Evolutionary conservation across 2,797 vertebrate genomes (phyloP).

Genomic region (Paedocypris micromegethes): DNA sequence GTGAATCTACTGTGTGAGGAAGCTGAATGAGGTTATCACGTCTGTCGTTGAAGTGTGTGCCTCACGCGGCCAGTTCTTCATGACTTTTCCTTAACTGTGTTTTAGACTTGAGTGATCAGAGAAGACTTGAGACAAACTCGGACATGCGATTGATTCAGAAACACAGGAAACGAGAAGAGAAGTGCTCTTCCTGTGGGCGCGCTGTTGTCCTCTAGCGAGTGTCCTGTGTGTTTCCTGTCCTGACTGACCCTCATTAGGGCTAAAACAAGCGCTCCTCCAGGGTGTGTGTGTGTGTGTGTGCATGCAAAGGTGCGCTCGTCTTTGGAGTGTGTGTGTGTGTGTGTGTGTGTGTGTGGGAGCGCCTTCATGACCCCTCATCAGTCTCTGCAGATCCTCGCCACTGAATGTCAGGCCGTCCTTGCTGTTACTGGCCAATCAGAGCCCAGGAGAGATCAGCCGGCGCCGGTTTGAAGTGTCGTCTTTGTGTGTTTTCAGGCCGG

Average conservation of each 20-base stretch:
- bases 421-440: constrained; percentile 12
- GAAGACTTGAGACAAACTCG: background rate
- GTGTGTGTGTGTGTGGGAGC: constrained; percentile 35
- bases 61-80: no score
- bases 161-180: background rate
- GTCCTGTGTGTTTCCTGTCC: constrained; percentile 43
- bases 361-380: constrained; percentile 45
- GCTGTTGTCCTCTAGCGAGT: constrained; percentile 35
- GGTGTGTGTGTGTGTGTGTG: constrained; percentile 27
- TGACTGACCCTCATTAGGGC: constrained; percentile 47
- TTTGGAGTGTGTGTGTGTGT: constrained; percentile 20
- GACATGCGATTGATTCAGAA: background rate
- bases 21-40: no score
- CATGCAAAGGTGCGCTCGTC: constrained; percentile 22
- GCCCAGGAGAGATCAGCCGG: constrained; percentile 12
- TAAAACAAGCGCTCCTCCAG: constrained; percentile 47
- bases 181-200: constrained; percentile 12
- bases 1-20: no score
- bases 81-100: no score
- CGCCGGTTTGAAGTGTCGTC: background rate
- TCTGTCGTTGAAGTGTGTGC: no score
- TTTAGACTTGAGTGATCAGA: background rate
- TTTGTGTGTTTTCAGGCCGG: constrained; percentile 8
- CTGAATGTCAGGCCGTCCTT: constrained; percentile 45
- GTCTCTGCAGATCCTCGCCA: constrained; percentile 43